phyloP scores from a whole-genome alignment of 2,888 invertebrate genomes.

The Andrena camellia region DNA sequence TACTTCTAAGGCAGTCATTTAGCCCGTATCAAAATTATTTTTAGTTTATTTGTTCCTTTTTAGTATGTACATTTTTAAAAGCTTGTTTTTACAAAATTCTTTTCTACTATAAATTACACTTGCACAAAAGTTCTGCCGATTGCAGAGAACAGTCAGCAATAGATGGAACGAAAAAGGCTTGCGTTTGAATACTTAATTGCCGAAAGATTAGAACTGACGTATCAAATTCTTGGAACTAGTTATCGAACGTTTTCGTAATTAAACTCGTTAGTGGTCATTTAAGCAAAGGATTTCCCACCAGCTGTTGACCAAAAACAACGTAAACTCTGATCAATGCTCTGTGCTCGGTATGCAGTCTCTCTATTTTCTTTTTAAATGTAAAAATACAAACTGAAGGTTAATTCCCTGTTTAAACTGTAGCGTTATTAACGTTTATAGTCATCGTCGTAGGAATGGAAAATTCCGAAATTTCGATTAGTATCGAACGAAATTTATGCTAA shows the following conservation, averaged over 20 bases:
- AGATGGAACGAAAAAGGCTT: neutral
- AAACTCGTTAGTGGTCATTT: conserved; percentile 7
- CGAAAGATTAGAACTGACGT: conserved; percentile 18
- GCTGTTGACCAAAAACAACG: neutral
- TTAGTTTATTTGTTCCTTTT: no score
- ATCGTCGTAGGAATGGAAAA: no score
- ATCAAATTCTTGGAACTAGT: conserved; percentile 30
- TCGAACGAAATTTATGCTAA: neutral
- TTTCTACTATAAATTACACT: no score
- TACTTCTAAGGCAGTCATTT: no score
- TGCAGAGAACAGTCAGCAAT: neutral
- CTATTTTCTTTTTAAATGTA: neutral
- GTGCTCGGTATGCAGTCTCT: neutral
- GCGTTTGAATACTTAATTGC: neutral
- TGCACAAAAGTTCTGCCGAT: neutral
- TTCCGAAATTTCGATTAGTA: neutral
- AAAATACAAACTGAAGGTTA: no score
- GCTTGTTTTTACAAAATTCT: no score
- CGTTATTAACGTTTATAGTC: no score
- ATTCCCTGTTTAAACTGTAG: no score
- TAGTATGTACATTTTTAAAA: no score
- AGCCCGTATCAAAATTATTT: no score
- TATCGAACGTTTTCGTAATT: conserved; percentile 19
- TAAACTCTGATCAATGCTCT: neutral
- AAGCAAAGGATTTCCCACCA: neutral